Percentiles rank a stretch among this genome's conserved stretches.
Conservation (phyloP, 2,888 invertebrate genomes). For the Dicyrtoma fusca region DNA sequence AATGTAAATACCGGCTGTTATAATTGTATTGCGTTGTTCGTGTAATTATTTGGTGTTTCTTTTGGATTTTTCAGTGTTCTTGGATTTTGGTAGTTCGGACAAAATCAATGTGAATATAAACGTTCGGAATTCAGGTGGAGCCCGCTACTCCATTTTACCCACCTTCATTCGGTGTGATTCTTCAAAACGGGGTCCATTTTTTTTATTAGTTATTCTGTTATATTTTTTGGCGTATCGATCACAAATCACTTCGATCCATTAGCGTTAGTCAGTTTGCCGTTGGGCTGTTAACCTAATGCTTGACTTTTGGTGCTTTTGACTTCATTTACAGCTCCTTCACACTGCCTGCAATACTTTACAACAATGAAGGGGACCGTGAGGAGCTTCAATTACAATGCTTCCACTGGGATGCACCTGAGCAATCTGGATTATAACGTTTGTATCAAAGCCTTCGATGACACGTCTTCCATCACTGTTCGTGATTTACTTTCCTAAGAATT, state of each 20-base stretch:
- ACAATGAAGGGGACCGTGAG: not conserved
- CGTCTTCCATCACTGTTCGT: not conserved
- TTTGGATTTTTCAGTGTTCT: not conserved
- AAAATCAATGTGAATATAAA: not conserved
- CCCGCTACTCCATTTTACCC: not conserved
- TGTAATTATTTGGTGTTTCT: not conserved
- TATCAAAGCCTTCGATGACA: conserved; percentile 12
- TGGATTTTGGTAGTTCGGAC: conserved; percentile 11
- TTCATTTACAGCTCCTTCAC: conserved; percentile 1
- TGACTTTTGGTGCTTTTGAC: too few relatives aligned
- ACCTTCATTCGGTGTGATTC: conserved; percentile 12
- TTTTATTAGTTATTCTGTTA: too few relatives aligned
- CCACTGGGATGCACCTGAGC: not conserved
- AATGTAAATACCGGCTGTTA: too few relatives aligned
- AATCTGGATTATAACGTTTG: conserved; percentile 12
- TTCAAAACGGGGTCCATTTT: not conserved
- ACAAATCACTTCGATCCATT: too few relatives aligned
- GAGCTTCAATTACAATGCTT: conserved; percentile 3
- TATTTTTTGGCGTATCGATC: too few relatives aligned
- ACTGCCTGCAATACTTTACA: conserved; percentile 10
- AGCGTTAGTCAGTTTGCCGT: too few relatives aligned
- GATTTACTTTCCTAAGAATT: not conserved
- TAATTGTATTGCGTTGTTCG: not conserved
- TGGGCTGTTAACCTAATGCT: too few relatives aligned
- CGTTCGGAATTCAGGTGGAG: not conserved